Evolutionary conservation across 1,140 invertebrate species (phyloP), one percentile per base, ranked within the genome.

Genomic region (Odontomachus brunneus): DNA sequence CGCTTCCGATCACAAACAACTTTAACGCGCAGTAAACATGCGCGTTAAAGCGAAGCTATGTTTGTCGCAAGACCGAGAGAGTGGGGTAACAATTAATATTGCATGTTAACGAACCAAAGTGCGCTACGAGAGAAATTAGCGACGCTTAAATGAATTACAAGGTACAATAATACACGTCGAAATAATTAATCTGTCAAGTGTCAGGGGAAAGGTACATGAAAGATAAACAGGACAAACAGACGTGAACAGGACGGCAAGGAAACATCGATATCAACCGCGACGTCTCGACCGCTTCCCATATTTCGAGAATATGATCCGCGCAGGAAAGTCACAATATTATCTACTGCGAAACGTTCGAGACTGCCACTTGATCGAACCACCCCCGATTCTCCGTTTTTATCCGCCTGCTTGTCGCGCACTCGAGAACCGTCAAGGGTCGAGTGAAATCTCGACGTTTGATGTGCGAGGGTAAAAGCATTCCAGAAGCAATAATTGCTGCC

Each of bases 371-470:
- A 76, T 80, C 33, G 51, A n/a, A 17, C 3, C 49, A 55, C 33
- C 15, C 51, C 17, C 22, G 53, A 2, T 26, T 12, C 51, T n/a
- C 22, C 53, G 22, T 81, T 81, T 82, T 74, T 74, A 74, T 51
- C 17, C 55, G 65, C 51, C 38, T 33, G 55, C 55, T 76, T 24
- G 51, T 24, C n/a, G 33, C 53, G 19, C 49, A 63, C 72, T 63
- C 60, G 49, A 62, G 71, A 38, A 5, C 17, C 22, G 51, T 55
- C 65, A 65, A 69, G 75, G 51, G 75, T 69, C 75, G 78, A 84
- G 57, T 67, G 73, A 83, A 88, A 88, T 88, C 85, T 87, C 86
- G 85, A 33, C 85, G 82, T 88, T 88, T 88, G 86, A 88, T 85
- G 86, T 88, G 86, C 69, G 84, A 62, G 78, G 87, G 55, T 66